Percentiles rank a stretch among this genome's conserved stretches.
Conservation (phyloP, 2,113 vertebrate species). For the Coturnix japonica region DNA sequence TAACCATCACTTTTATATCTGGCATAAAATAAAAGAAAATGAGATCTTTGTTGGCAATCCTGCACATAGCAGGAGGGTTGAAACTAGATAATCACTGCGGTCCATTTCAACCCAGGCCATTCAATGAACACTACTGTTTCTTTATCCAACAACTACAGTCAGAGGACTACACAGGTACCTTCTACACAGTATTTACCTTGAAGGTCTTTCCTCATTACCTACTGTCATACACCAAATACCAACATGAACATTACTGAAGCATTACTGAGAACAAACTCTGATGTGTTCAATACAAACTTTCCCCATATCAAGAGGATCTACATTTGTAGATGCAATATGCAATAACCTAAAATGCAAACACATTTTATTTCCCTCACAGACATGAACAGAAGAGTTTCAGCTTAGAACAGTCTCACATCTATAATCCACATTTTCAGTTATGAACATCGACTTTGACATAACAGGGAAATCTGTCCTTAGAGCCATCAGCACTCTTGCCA, state of each 20-base stretch:
- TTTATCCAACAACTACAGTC: not conserved
- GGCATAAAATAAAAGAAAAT: not conserved
- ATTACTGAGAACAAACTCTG: not conserved
- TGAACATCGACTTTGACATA: not conserved
- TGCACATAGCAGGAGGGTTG: too few relatives aligned
- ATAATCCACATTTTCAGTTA: conserved; percentile 15
- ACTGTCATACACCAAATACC: not conserved
- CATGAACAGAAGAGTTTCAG: not conserved
- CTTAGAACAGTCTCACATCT: conserved; percentile 1
- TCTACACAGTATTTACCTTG: not conserved
- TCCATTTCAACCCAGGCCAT: too few relatives aligned
- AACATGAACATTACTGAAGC: not conserved
- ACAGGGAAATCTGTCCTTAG: conserved; percentile 13
- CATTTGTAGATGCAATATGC: not conserved
- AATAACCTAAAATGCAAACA: not conserved
- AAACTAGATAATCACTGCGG: too few relatives aligned
- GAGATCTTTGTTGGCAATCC: not conserved
- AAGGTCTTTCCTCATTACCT: not conserved
- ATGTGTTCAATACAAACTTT: not conserved
- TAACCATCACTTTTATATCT: not conserved
- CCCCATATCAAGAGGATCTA: not conserved
- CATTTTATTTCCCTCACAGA: not conserved
- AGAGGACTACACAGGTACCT: not conserved
- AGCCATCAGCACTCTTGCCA: not conserved
- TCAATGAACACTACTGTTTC: not conserved